Base-by-base conservation (phyloP, 2,797 vertebrate genomes). In the Tinamus major region DNA sequence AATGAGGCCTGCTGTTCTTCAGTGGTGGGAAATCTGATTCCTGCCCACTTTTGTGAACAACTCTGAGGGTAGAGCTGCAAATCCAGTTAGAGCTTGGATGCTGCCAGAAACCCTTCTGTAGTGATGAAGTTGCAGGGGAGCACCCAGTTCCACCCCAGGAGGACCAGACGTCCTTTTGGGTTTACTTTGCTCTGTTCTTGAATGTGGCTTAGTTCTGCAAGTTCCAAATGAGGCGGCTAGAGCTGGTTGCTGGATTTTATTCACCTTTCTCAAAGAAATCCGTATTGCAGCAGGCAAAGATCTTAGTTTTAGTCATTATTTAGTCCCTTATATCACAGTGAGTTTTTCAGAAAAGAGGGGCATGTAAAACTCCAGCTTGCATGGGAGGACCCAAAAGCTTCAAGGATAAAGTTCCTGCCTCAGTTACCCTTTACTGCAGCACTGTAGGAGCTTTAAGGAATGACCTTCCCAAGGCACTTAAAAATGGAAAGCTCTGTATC, bases 131-230 rank as follows among this genome's bases (percentile, higher is more conserved):
- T 92, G 79, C 49, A 74, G n/a, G 14, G 31, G 79, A 86, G 77
- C 51, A 69, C 63, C 92, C 20, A 5, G 77, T 93, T 96, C 87
- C 79, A 91, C 77, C 90, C 75, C 77, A 90, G 41, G 33, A 80
- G 63, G 86, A 76, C 85, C 62, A 83, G 69, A 83, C 87, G 55
- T 70, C 37, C 65, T 72, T 78, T 65, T 80, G 82, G 72, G 87
- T 92, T 89, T 91, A 71, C 53, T 93, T 55, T 78, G 42, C 65
- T 71, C 15, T 79, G 72, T 21, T 70, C 15, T 55, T 62, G 24
- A 78, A 65, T 29, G 27, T 16, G 2, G 35, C 49, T 85, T 49
- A 74, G 31, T 83, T 69, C 65, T 84, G 33, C 35, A 63, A 35
- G 67, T 86, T 89, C 58, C 65, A 84, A 91, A 86, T 63, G 13